A percentile compares a stretch with the other conserved stretches of the same genome.
phyloP scores from a whole-genome alignment of 2,797 vertebrate genomes.

The Anabas testudineus region DNA sequence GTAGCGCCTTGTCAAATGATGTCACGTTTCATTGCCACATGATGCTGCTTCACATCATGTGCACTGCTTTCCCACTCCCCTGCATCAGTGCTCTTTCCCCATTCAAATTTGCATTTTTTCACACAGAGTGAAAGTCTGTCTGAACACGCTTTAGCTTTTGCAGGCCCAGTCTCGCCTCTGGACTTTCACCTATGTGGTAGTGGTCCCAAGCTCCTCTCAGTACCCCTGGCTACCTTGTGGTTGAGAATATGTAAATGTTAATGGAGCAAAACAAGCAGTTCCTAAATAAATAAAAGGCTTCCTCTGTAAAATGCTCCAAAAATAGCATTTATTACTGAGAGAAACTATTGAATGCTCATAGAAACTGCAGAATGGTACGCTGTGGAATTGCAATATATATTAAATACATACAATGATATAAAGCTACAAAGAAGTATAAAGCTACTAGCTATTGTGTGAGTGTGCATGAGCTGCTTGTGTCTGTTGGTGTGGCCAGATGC shows the following conservation, averaged over 20 bases:
- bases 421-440: slow-evolving; percentile 1
- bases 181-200: slow-evolving; percentile 58
- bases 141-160: slow-evolving; percentile 29
- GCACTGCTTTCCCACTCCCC: background rate
- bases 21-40: background rate
- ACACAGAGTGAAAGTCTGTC: background rate
- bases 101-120: background rate
- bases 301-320: slow-evolving; percentile 18
- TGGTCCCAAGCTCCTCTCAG: slow-evolving; percentile 28
- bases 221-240: slow-evolving; percentile 36
- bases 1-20: background rate
- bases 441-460: background rate
- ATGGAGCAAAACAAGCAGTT: slow-evolving; percentile 54
- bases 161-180: slow-evolving; percentile 58
- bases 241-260: slow-evolving; percentile 46
- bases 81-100: background rate
- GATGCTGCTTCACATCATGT: background rate
- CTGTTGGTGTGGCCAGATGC: background rate
- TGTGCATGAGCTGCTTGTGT: slow-evolving; percentile 6
- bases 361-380: slow-evolving; percentile 1
- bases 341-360: background rate
- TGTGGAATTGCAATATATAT: background rate
- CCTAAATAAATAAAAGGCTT: slow-evolving; percentile 53
- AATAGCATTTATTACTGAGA: slow-evolving; percentile 25
- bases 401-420: background rate